Base-by-base conservation (phyloP, 2,113 vertebrate species). In the Lota lota region DNA sequence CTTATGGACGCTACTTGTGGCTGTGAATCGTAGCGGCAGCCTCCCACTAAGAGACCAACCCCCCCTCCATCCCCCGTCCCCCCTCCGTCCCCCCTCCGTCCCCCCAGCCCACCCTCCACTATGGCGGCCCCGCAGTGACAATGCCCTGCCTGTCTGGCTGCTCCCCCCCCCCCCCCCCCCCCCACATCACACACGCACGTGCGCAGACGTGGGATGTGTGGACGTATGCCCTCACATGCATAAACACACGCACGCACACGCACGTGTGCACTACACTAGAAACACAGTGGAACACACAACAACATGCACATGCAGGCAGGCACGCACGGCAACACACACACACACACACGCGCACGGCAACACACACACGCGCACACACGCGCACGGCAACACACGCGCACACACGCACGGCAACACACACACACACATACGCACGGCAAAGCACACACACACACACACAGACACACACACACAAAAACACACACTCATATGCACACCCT, bases 111-210 rank as follows among this genome's bases (percentile, higher is more conserved):
- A 5, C 36, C 40, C 7, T 10, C 40, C 40, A 47, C 40, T 47
- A 10, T 10, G 40, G 40, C 40, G 3, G 75, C 64, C 64, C 60
- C 70, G 66, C 79, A 69, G 71, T 90, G 87, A 92, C 88, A 91
- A 90, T 87, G 88, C 75, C 76, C 74, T 69, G 82, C 73, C 82
- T 91, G 91, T 92, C 60, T 87, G 33, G 79, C 73, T 69, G 78
- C 77, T 75, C 75, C 68, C 75, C 40, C 66, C 78, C 50, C 15
- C 80, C 72, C 63, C 36, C 24, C 4, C 24, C 2, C 24, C 24
- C 24, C 24, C 24, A 47, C 40, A 40, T 40, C 36, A 40, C 3
- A 11, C 36, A 47, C 40, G 40, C 40, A 11, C 40, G 12, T 47
- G 2, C 40, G 10, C 40, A 47, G 40, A 47, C 12, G 7, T 47